phyloP scores from a whole-genome alignment of 2,113 vertebrate species.

The Nycticorax nycticorax region DNA sequence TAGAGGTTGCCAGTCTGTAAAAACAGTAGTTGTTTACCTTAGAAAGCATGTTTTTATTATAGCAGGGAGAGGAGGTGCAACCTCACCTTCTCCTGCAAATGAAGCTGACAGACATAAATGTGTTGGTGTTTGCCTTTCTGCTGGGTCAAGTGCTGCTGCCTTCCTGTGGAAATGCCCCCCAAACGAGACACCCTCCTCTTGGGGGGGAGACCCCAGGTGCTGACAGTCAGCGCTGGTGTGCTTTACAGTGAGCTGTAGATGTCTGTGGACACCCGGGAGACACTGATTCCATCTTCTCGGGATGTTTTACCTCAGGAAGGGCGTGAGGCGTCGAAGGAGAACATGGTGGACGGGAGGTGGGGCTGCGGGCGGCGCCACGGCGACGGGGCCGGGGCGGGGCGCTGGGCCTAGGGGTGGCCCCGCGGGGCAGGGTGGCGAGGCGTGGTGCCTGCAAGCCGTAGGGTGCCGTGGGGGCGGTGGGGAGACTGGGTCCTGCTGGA shows the following conservation, averaged over 20 bases:
- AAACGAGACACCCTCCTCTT: fast-evolving
- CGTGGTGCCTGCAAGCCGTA: no score
- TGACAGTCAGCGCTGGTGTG: fast-evolving
- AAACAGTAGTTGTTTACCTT: neutral
- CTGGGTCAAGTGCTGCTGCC: neutral
- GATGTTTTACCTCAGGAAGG: neutral
- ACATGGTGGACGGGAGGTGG: neutral
- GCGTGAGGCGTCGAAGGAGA: neutral
- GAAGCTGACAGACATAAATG: fast-evolving
- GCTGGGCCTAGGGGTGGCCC: neutral
- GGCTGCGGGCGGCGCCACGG: neutral
- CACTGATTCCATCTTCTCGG: fast-evolving
- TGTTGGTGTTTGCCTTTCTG: neutral
- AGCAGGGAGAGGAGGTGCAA: neutral
- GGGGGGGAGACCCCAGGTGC: fast-evolving
- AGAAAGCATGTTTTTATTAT: neutral
- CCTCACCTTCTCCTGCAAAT: neutral
- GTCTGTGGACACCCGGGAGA: fast-evolving
- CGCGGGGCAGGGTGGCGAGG: neutral
- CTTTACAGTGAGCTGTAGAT: fast-evolving
- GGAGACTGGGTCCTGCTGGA: fast-evolving
- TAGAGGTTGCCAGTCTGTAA: no score
- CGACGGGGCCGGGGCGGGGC: fast-evolving
- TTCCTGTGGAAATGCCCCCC: neutral
- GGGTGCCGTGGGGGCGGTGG: no score